Percentiles rank a stretch among this genome's conserved stretches.
Evolutionary conservation across 2,888 invertebrate species (phyloP).

Genomic region (Diarsia mendica): DNA sequence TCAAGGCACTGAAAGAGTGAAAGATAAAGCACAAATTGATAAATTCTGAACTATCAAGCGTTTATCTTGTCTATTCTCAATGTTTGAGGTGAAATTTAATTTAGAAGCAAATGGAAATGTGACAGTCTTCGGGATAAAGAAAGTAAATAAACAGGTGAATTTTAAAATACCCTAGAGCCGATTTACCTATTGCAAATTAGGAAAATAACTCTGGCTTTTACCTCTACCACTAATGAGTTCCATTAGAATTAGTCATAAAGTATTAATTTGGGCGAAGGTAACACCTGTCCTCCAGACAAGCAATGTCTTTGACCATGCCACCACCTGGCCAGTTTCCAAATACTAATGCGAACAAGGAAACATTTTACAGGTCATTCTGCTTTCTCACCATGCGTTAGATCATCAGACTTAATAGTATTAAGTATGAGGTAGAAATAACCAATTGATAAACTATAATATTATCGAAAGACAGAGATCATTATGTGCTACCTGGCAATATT

Average conservation of each 20-base stretch:
- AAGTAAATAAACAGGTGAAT: too few relatives aligned
- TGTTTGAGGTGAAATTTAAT: not conserved
- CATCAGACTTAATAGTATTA: constrained; percentile 25
- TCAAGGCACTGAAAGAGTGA: constrained; percentile 14
- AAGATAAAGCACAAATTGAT: not conserved
- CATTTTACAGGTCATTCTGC: constrained; percentile 59
- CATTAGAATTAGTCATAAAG: constrained; percentile 37
- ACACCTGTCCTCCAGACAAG: constrained; percentile 52
- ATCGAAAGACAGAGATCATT: not conserved
- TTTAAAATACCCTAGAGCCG: not conserved
- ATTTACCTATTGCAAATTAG: not conserved
- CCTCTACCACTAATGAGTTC: constrained; percentile 7
- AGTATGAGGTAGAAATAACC: constrained; percentile 2
- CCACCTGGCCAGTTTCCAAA: constrained; percentile 74
- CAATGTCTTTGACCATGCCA: constrained; percentile 70
- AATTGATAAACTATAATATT: not conserved
- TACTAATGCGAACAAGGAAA: constrained; percentile 67
- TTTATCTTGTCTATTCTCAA: not conserved
- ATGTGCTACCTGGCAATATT: not conserved
- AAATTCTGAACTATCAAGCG: not conserved
- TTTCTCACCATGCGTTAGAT: constrained; percentile 57
- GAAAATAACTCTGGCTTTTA: not conserved
- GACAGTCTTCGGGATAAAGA: too few relatives aligned
- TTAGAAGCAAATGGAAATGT: not conserved
- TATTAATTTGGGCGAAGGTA: constrained; percentile 40